These are phyloP conservation scores for Oophaga pumilio DNA, from an alignment of 2,113 vertebrate genomes.

Conservation along the genomic window DNA sequence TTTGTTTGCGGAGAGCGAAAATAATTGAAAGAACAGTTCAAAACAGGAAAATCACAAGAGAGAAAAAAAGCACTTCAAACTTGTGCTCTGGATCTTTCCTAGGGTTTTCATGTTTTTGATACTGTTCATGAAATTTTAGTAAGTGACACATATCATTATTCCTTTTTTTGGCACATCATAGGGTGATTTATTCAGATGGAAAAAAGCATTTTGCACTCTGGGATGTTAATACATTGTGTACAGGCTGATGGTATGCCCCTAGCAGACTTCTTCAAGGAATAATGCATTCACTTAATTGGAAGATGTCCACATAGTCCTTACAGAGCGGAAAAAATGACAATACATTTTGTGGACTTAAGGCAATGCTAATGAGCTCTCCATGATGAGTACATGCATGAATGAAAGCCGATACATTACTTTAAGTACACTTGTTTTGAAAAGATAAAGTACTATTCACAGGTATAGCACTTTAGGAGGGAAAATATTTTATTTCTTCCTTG, in stretches of 20 bases:
- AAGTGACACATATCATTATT: slow-evolving; percentile 62
- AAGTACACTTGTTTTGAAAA: slow-evolving; percentile 62
- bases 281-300: slow-evolving; percentile 71
- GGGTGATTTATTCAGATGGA: slow-evolving; percentile 63
- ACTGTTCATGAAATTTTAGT: slow-evolving; percentile 61
- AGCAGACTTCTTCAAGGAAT: slow-evolving; percentile 66
- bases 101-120: slow-evolving; percentile 55
- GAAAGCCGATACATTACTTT: slow-evolving; percentile 64
- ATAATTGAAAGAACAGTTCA: slow-evolving; percentile 69
- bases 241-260: slow-evolving; percentile 59
- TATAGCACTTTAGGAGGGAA: not conserved
- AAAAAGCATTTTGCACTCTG: slow-evolving; percentile 57
- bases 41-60: slow-evolving; percentile 65
- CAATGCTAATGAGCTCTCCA: slow-evolving; percentile 69
- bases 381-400: slow-evolving; percentile 66
- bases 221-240: slow-evolving; percentile 62
- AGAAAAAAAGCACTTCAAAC: slow-evolving; percentile 61
- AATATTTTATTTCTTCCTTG: not conserved
- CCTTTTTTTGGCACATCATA: slow-evolving; percentile 42
- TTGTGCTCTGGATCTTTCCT: slow-evolving; percentile 60
- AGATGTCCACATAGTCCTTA: slow-evolving; percentile 63
- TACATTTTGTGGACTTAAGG: slow-evolving; percentile 66
- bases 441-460: slow-evolving; percentile 54
- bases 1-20: slow-evolving; percentile 70
- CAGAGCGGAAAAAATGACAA: slow-evolving; percentile 58